These are phyloP conservation scores for Apodemia duryi DNA, from an alignment of 2,888 invertebrate species.

Conservation along the genomic window DNA sequence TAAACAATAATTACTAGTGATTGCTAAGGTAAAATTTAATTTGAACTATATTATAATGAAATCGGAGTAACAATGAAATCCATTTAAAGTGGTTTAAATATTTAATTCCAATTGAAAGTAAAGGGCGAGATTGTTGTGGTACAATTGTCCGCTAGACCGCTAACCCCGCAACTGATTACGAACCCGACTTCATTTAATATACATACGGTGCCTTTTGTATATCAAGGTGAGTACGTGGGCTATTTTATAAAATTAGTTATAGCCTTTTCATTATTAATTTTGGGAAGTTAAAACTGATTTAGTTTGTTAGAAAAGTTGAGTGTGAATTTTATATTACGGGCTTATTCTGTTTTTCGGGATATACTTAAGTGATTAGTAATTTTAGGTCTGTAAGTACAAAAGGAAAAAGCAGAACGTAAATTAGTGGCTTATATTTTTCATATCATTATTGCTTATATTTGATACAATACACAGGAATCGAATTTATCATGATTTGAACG, in stretches of 20 bases:
- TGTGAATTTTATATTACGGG: background rate
- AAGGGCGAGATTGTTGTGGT: conserved; percentile 76
- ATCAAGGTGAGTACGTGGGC: conserved; percentile 28
- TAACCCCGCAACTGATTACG: conserved; percentile 69
- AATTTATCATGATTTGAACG: no score
- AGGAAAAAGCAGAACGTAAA: background rate
- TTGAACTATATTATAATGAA: conserved; percentile 30
- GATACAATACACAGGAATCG: no score
- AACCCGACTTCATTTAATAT: conserved; percentile 72
- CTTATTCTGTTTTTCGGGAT: conserved; percentile 2
- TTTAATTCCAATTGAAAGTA: conserved; percentile 73
- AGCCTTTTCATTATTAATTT: conserved; percentile 13
- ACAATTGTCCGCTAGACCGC: conserved; percentile 60
- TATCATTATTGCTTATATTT: no score
- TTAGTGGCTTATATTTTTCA: background rate
- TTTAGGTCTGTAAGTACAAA: background rate
- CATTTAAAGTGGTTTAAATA: conserved; percentile 75
- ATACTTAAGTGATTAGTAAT: background rate
- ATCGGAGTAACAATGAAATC: conserved; percentile 69
- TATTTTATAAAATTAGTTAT: conserved; percentile 16
- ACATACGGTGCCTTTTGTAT: conserved; percentile 46
- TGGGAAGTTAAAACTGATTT: conserved; percentile 1
- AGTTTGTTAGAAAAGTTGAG: background rate
- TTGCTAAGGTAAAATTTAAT: conserved; percentile 32
- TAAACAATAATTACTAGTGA: conserved; percentile 30